A percentile compares a stretch with the other conserved stretches of the same genome.
These are phyloP conservation scores for Spea multiplicata DNA, from an alignment of 2,113 vertebrate genomes.

Conservation along the genomic window DNA sequence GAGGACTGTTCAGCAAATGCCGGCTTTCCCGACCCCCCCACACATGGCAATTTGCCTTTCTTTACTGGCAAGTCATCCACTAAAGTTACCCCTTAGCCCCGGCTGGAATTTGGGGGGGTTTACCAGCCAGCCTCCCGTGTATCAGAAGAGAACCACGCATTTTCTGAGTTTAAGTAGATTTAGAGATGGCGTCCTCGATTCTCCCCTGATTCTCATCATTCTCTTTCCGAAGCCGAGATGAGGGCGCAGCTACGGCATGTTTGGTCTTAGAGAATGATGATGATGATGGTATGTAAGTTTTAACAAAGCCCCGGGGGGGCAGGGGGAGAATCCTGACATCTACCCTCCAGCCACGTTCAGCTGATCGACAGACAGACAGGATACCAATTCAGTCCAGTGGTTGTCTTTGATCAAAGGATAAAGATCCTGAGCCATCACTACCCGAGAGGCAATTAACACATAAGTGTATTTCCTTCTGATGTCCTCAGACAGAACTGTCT, in stretches of 20 bases:
- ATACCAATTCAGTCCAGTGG: conserved; percentile 72
- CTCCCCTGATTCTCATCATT: no score
- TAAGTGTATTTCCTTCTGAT: conserved; percentile 51
- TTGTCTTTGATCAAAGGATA: conserved; percentile 72
- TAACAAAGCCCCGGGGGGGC: conserved; percentile 72
- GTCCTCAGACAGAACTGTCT: conserved; percentile 47
- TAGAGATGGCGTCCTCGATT: no score
- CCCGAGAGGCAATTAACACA: conserved; percentile 68
- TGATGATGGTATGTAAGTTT: conserved; percentile 59
- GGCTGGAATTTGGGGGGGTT: no score
- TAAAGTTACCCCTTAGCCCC: no score
- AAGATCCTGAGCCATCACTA: conserved; percentile 56
- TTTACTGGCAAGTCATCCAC: no score
- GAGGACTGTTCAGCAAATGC: no score
- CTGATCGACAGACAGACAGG: conserved; percentile 62
- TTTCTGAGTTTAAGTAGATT: no score
- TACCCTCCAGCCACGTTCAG: conserved; percentile 66
- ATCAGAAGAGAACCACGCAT: no score
- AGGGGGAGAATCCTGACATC: conserved; percentile 7
- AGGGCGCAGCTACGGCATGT: not conserved
- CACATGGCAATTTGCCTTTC: no score
- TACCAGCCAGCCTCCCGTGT: no score
- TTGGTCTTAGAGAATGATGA: conserved; percentile 49
- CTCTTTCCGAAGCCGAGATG: no score
- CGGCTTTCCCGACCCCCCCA: no score